Conservation (phyloP, 53 echinoderm and acorn worm species). For the Actinopyga echinites region DNA sequence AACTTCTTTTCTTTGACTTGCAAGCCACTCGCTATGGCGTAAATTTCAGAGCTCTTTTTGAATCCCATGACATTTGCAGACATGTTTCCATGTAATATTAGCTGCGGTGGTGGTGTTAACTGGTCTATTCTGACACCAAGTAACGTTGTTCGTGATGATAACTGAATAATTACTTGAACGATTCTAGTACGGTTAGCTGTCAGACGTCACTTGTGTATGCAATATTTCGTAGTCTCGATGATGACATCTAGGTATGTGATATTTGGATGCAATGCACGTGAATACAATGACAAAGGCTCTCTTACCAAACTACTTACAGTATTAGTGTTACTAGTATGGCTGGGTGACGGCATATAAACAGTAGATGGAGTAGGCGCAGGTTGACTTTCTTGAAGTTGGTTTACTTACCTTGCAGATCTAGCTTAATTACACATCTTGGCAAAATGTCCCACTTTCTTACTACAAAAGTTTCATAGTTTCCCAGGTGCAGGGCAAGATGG, state of each 20-base stretch:
- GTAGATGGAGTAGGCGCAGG: not conserved
- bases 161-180: no score
- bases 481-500: not conserved
- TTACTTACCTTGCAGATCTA: not conserved
- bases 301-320: no score
- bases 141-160: not conserved
- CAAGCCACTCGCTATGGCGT: no score
- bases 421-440: not conserved
- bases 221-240: no score
- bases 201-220: not conserved
- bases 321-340: no score
- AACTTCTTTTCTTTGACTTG: no score
- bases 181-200: not conserved
- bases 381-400: not conserved
- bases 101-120: not conserved
- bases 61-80: not conserved
- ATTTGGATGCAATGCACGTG: no score
- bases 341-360: no score
- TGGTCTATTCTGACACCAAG: conserved; percentile 10
- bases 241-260: no score
- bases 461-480: not conserved
- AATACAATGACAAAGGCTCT: no score
- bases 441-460: not conserved
- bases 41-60: no score
- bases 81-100: not conserved